These are phyloP conservation scores for Phaethon lepturus DNA, from an alignment of 2,113 vertebrate species.

Conservation along the genomic window DNA sequence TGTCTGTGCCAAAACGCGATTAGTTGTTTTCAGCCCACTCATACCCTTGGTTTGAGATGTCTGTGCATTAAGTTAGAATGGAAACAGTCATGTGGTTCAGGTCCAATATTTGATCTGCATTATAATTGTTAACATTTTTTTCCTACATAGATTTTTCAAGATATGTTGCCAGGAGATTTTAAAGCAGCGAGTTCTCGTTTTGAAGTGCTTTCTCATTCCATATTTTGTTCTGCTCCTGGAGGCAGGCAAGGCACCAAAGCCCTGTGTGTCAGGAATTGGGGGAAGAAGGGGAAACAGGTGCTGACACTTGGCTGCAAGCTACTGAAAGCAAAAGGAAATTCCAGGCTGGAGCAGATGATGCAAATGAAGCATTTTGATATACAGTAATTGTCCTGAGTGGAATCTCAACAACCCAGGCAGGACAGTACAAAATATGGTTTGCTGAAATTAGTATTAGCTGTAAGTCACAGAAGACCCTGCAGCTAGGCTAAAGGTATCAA, in stretches of 20 bases:
- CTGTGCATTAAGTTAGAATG: slow-evolving; percentile 53
- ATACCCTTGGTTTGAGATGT: slow-evolving; percentile 57
- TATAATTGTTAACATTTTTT: slow-evolving; percentile 24
- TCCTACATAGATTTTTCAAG: slow-evolving; percentile 5
- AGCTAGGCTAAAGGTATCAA: not conserved
- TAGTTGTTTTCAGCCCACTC: slow-evolving; percentile 71
- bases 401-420: not conserved
- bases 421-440: not conserved
- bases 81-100: slow-evolving; percentile 22
- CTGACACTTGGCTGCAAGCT: not conserved
- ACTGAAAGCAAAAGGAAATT: slow-evolving; percentile 13
- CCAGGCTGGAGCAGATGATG: not conserved
- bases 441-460: not conserved
- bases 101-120: slow-evolving; percentile 38
- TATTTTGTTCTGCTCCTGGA: slow-evolving; percentile 27
- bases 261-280: not conserved
- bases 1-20: slow-evolving; percentile 64
- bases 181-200: not conserved
- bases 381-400: not conserved
- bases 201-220: slow-evolving; percentile 16
- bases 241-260: not conserved
- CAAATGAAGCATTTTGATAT: not conserved
- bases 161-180: slow-evolving; percentile 10
- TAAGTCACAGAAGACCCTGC: not conserved
- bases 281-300: slow-evolving; percentile 2